Base-by-base conservation (phyloP, 2,797 vertebrate genomes). In the Cheirogaleus major region DNA sequence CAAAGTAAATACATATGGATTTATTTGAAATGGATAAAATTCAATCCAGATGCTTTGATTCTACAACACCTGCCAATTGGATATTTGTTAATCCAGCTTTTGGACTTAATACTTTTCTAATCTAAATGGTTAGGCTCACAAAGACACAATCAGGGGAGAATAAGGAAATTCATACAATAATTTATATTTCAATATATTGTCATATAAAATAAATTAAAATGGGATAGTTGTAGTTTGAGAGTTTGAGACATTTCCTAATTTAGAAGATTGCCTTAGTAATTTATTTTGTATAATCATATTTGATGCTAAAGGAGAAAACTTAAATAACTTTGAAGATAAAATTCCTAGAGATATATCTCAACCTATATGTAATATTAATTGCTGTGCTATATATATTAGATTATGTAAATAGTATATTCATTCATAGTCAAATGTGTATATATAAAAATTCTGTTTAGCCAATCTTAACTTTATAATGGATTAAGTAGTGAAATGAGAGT, bases 321-420 rank as follows among this genome's bases (percentile, higher is more conserved):
- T 83, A 90, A 80, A 18, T 72, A 86, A 43, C 22, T 27, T 45
- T 83, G 52, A 86, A 89, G n/a, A 22, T 43, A 92, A 96, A 83
- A 83, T 25, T 86, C 38, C 9, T 94, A 80, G 5, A 79, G 17
- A 89, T 20, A 25, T 43, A 35, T 86, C 30, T 85, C 30, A 91
- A 45, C 4, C 57, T 48, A 84, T n/a, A 70, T 70, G n/a, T 82
- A 57, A 35, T 70, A 76, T 85, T 65, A 86, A 79, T 38, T 88
- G 50, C 3, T 9, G 93, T 80, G 3, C n/a, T 57, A 5, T 87
- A 23, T 70, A 70, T 59, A 14, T 76, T 82, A 61, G 72, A 23
- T 84, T 92, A 76, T 23, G 18, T 61, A 80, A 83, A 55, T 69
- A 35, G 1, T 61, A 30, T 79, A 9, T 57, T 72, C 20, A 76